phyloP scores from a whole-genome alignment of 2,797 vertebrate species.

The Sandelia bainsii region DNA sequence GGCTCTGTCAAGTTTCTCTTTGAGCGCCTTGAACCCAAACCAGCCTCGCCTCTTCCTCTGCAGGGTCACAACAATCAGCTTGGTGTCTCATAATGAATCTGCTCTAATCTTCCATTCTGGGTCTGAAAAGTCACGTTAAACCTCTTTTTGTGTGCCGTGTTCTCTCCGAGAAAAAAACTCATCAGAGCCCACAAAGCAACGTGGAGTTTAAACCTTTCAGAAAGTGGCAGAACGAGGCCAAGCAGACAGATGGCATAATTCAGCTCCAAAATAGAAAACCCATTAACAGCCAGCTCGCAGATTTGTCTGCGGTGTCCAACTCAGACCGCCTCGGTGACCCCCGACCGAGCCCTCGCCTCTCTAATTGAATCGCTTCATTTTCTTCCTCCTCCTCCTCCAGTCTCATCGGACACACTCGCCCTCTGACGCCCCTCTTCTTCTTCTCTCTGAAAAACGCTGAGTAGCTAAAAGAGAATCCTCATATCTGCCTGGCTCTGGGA shows the following conservation, averaged over 20 bases:
- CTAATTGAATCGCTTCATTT: constrained; percentile 68
- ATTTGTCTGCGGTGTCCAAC: constrained; percentile 55
- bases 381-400: constrained; percentile 22
- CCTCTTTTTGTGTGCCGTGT: constrained; percentile 17
- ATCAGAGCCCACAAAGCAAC: constrained; percentile 45
- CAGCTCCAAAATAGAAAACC: constrained; percentile 61
- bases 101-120: constrained; percentile 30
- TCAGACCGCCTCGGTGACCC: constrained; percentile 48
- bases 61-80: constrained; percentile 13
- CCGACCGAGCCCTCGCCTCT: constrained; percentile 38
- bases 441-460: constrained; percentile 53
- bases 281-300: constrained; percentile 53
- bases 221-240: constrained; percentile 66
- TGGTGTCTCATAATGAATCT: constrained; percentile 16
- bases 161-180: constrained; percentile 25
- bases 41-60: not conserved
- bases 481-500: constrained; percentile 49
- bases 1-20: not conserved
- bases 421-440: constrained; percentile 31
- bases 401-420: constrained; percentile 44
- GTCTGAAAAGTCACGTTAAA: constrained; percentile 14
- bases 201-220: constrained; percentile 50
- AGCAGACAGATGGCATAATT: constrained; percentile 57
- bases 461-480: constrained; percentile 58
- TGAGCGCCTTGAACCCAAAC: not conserved